Conservation (phyloP, 2,888 invertebrate species). For the Campoplex capitator region DNA sequence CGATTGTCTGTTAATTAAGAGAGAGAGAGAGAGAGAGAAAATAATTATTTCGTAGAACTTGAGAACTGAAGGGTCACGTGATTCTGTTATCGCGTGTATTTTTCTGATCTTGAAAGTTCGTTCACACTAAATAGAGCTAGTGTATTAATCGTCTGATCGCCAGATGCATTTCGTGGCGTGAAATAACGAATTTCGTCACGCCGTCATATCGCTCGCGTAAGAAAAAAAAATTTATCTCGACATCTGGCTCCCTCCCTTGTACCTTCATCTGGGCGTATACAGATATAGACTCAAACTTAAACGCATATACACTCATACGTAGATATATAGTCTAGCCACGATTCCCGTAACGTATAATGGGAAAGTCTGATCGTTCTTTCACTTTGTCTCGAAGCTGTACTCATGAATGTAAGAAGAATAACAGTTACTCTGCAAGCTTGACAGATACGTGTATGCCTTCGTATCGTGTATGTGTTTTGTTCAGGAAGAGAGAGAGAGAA, state of each 20-base stretch:
- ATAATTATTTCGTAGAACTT: neutral
- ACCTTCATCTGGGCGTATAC: neutral
- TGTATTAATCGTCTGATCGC: constrained; percentile 72
- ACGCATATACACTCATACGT: neutral
- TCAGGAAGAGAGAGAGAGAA: neutral
- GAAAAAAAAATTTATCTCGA: constrained; percentile 69
- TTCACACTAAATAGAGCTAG: neutral
- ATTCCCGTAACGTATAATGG: constrained; percentile 71
- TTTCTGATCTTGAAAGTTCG: neutral
- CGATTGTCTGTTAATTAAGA: neutral
- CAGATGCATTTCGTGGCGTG: constrained; percentile 77
- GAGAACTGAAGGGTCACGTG: neutral
- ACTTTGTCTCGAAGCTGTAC: constrained; percentile 38
- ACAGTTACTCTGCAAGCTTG: constrained; percentile 4
- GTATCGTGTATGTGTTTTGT: neutral
- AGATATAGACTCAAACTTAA: neutral
- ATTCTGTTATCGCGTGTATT: neutral
- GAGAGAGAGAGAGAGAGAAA: neutral
- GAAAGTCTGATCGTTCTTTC: constrained; percentile 68
- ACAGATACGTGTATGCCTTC: neutral
- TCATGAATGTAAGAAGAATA: constrained; percentile 20
- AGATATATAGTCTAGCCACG: neutral
- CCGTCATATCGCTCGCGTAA: constrained; percentile 72
- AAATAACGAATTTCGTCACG: constrained; percentile 78
- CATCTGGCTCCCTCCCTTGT: constrained; percentile 75